A percentile compares a stretch with the other conserved stretches of the same genome.
These are phyloP conservation scores for Bibio marci DNA, from an alignment of 2,888 invertebrate species.

Conservation along the genomic window DNA sequence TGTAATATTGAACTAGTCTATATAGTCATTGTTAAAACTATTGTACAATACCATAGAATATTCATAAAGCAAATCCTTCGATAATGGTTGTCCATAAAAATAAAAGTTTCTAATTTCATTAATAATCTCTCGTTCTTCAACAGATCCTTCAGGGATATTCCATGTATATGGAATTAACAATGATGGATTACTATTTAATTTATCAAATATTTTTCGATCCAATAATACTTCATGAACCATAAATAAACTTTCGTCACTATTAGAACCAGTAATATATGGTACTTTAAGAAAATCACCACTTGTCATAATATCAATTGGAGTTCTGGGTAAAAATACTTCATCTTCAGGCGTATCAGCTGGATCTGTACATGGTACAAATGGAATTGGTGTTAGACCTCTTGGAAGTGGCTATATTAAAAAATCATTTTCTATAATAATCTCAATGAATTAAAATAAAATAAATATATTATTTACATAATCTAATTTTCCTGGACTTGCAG, in stretches of 20 bases:
- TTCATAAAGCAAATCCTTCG: background rate
- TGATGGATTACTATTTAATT: conserved; percentile 6
- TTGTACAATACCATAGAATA: conserved; percentile 1
- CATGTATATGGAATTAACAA: conserved; percentile 5
- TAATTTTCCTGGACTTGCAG: conserved; percentile 1
- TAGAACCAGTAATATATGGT: conserved; percentile 10
- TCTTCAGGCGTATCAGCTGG: conserved; percentile 2
- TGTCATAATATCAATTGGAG: conserved; percentile 7
- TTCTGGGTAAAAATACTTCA: conserved; percentile 5
- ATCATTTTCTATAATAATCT: background rate
- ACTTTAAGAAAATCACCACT: conserved; percentile 7
- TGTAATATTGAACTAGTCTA: background rate
- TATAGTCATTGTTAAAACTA: background rate
- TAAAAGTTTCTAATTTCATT: conserved; percentile 7
- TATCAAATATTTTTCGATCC: background rate
- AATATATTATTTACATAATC: background rate
- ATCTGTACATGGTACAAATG: conserved; percentile 8
- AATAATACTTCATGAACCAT: conserved; percentile 4
- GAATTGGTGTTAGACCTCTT: conserved; percentile 6
- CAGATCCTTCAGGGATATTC: conserved; percentile 1
- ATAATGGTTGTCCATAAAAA: conserved; percentile 5
- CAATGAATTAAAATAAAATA: background rate
- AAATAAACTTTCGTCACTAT: conserved; percentile 7
- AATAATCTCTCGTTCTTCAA: conserved; percentile 1
- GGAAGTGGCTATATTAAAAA: conserved; percentile 3